Base-by-base conservation (phyloP, 2,797 vertebrate species). In the Cyclura pinguis region DNA sequence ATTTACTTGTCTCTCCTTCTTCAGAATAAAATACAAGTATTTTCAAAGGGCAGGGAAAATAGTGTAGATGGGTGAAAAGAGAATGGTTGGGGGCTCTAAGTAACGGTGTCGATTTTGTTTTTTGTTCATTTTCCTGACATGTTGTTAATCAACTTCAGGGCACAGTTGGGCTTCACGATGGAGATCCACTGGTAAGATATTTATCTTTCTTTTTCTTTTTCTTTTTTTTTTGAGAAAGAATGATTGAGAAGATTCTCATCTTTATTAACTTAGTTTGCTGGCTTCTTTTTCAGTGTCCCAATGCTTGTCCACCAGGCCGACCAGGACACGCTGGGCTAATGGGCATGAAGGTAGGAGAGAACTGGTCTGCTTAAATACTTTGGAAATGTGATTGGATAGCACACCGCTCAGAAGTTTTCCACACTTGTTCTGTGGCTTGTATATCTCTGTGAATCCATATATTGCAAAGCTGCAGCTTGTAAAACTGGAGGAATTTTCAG, bases 241-340 rank as follows among this genome's bases (percentile, higher is more conserved):
- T 87, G 92, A 62, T 73, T 78, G 81, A 38, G 59, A 38, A 42
- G 1, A 27, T 69, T 90, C 80, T 87, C 20, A 24, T 67, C 42
- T 47, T 62, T 62, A 74, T 27, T 88, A 35, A 84, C 14, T 91
- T 84, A 88, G 35, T 14, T 47, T 0, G 85, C 38, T 92, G 85
- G 38, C 91, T 93, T 90, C 29, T 95, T 96, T 93, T 97, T 73
- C 96, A 99, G 99, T 99, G 99, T 96, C 98, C 98, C 88, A 98
- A 97, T 95, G 97, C 98, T 87, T 99, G 99, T 94, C 97, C 98
- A 29, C 97, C 98, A 84, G 99, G 98, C 4, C 98, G 97, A 1
- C 95, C 98, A 57, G 99, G 99, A 86, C 97, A 99, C 85, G 98
- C 99, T 93, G 99, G 99, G 0, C 97, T 99, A 92, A 98, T 98